Base-by-base conservation (phyloP, 2,797 vertebrate species). In the Pristis pectinata region DNA sequence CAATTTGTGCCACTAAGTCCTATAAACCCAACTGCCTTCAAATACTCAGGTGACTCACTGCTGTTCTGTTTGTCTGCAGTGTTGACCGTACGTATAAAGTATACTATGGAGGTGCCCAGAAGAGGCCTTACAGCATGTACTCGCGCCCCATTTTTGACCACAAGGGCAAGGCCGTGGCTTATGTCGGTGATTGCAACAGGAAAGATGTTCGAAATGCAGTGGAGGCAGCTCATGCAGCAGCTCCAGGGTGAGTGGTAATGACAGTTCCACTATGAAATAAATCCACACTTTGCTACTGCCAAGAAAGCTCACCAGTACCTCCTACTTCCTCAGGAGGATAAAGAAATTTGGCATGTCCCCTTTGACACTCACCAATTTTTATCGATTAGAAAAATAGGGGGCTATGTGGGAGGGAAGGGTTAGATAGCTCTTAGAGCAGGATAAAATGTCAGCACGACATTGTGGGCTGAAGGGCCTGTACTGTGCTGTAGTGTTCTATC, bases 161-260 rank as follows among this genome's bases (percentile, higher is more conserved):
- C 30, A 95, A 95, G 0, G 97, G 98, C 11, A 11, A 17, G 24
- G 95, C 97, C 37, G 74, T 97, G 0, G 97, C 97, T 19, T 97
- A 97, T 1, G 98, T 98, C 95, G 97, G 98, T 0, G 98, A 98
- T 0, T 98, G 98, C 0, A 97, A 97, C 49, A 95, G 97, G 93
- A 98, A 98, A 95, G 98, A 98, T 0, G 95, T 98, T 34, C 97
- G 97, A 0, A 98, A 97, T 0, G 98, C 98, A 0, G 98, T 98
- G 95, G 98, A 98, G 95, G 97, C 98, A 0, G 98, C 98, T 0
- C 96, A 96, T 95, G 98, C 98, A 96, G 98, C 97, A 17, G 97
- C 98, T 49, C 96, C 98, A 0, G 96, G 98, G 98, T 99, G 96
- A 96, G 96, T 61, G 1, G 0, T 41, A 8, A 87, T 41, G 37